phyloP scores from a whole-genome alignment of 2,797 vertebrate species.

The Ataeniobius toweri region DNA sequence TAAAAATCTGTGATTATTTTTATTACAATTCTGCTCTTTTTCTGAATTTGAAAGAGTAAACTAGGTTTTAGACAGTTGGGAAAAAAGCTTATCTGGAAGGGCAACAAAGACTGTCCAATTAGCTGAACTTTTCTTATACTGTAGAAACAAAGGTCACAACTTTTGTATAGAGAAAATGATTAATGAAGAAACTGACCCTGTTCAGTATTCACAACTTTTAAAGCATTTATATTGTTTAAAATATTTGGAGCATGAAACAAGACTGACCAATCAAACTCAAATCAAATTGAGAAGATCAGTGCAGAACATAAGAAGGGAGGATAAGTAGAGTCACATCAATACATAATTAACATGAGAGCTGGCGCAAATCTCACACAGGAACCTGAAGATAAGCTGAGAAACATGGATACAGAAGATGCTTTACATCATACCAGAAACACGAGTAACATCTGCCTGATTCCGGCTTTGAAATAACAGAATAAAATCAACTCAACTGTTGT shows the following conservation, averaged over 20 bases:
- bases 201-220: background rate
- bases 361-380: background rate
- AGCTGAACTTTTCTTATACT: background rate
- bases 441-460: background rate
- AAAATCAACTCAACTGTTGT: conserved; percentile 6
- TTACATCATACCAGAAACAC: background rate
- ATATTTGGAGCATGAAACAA: background rate
- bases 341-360: background rate
- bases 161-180: background rate
- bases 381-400: background rate
- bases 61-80: background rate
- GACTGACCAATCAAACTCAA: background rate
- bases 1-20: background rate
- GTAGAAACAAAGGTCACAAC: background rate
- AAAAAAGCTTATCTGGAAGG: background rate
- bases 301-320: background rate
- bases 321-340: background rate
- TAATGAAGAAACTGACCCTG: background rate
- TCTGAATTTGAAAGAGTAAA: background rate
- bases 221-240: background rate
- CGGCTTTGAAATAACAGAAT: background rate
- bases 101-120: background rate
- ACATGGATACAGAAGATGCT: background rate
- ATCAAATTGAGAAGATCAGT: background rate
- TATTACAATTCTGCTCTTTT: background rate